phyloP scores from a whole-genome alignment of 2,113 vertebrate genomes.

The Hippocampus comes region DNA sequence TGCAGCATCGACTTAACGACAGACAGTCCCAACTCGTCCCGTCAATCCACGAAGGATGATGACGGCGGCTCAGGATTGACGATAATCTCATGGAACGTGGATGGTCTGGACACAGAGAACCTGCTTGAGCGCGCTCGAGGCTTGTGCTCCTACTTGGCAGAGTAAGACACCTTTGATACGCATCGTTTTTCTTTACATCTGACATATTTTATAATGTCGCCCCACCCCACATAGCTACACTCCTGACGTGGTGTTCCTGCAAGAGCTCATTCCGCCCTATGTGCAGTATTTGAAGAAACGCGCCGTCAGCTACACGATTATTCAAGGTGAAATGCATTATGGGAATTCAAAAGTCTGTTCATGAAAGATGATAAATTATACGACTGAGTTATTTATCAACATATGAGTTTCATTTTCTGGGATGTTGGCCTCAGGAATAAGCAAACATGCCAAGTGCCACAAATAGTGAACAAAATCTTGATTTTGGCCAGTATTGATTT shows the following conservation, averaged over 20 bases:
- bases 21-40: constrained; percentile 65
- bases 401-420: too few relatives aligned
- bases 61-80: constrained; percentile 71
- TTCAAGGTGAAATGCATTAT: constrained; percentile 74
- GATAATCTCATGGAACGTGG: constrained; percentile 90
- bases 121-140: constrained; percentile 80
- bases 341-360: neutral
- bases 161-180: constrained; percentile 72
- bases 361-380: neutral
- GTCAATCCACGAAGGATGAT: constrained; percentile 51
- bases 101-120: constrained; percentile 82
- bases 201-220: neutral
- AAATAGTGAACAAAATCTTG: too few relatives aligned
- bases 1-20: constrained; percentile 84
- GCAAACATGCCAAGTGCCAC: too few relatives aligned
- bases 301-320: constrained; percentile 80
- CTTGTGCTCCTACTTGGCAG: constrained; percentile 80
- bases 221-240: constrained; percentile 77
- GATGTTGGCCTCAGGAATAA: too few relatives aligned
- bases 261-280: constrained; percentile 85
- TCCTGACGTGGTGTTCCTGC: constrained; percentile 91
- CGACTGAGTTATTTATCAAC: too few relatives aligned
- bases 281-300: constrained; percentile 80
- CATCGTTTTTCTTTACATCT: neutral
- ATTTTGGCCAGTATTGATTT: too few relatives aligned